These are phyloP conservation scores for Eurytemora carolleeae DNA, from an alignment of 1,140 invertebrate species.

Conservation along the genomic window DNA sequence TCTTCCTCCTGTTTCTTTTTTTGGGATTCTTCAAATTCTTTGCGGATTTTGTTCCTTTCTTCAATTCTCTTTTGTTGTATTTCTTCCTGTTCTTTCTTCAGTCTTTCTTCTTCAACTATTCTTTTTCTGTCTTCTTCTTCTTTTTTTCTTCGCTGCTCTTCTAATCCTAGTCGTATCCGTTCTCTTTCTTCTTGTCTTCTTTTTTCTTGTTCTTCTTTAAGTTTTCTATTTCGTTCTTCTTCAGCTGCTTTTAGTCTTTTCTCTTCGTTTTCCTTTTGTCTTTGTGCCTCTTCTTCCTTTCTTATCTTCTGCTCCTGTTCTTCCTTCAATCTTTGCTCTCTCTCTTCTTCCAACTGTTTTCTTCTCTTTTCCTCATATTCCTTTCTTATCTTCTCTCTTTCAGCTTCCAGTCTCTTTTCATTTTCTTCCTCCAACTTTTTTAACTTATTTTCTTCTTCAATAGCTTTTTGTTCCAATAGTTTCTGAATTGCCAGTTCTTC, in stretches of 20 bases:
- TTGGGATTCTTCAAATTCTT: neutral
- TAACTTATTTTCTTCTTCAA: constrained; percentile 1
- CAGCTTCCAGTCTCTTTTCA: neutral
- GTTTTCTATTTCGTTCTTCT: neutral
- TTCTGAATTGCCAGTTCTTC: too few species aligned
- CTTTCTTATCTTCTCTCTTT: neutral
- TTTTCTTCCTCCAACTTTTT: neutral
- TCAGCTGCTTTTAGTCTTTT: neutral
- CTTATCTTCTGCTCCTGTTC: neutral
- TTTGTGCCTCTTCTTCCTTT: neutral
- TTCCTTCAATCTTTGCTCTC: constrained; percentile 5
- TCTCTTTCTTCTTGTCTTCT: constrained; percentile 1
- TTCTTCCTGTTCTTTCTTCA: constrained; percentile 3
- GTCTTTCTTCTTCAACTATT: constrained; percentile 1
- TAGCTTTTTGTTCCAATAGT: constrained; percentile 3
- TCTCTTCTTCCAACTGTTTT: neutral
- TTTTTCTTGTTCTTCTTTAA: neutral
- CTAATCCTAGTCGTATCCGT: neutral
- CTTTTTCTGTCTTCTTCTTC: neutral
- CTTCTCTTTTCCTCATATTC: constrained; percentile 2
- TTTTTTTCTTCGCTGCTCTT: constrained; percentile 2
- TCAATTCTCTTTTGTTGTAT: neutral
- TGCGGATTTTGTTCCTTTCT: constrained; percentile 1
- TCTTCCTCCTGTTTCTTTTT: neutral
- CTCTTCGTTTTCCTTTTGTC: neutral